Percentiles rank a stretch among this genome's conserved stretches.
Conservation (phyloP, 2,113 vertebrate species). For the Oceanites oceanicus region DNA sequence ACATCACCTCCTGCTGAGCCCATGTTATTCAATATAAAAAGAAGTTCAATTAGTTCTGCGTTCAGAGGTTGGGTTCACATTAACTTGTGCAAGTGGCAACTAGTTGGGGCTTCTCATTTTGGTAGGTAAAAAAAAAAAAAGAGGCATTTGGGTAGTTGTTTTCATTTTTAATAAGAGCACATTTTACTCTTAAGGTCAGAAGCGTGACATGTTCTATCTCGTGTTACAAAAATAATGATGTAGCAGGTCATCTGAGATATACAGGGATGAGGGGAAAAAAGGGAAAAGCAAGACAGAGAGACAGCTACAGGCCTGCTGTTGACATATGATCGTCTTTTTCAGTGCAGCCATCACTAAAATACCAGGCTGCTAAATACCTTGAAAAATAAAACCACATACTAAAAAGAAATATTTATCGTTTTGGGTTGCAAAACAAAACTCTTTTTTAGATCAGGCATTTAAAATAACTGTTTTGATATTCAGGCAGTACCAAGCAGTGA, state of each 20-base stretch:
- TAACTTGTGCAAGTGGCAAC: background rate
- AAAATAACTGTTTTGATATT: slow-evolving; percentile 54
- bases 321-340: background rate
- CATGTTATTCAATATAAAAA: slow-evolving; percentile 1
- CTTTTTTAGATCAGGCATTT: background rate
- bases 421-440: background rate
- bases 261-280: background rate
- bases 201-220: background rate
- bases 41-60: background rate
- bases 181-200: slow-evolving; percentile 17
- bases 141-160: background rate
- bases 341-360: background rate
- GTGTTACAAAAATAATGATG: slow-evolving; percentile 45
- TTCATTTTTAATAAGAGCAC: slow-evolving; percentile 20
- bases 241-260: background rate
- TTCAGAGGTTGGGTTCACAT: background rate
- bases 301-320: background rate
- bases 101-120: slow-evolving; percentile 4
- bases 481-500: background rate
- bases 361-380: slow-evolving; percentile 10
- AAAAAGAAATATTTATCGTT: slow-evolving; percentile 25
- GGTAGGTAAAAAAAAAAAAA: background rate
- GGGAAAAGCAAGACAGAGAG: background rate
- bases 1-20: slow-evolving; percentile 17
- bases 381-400: background rate